These are phyloP conservation scores for Sisor rabdophorus DNA, from an alignment of 2,113 vertebrate genomes.

Conservation along the genomic window DNA sequence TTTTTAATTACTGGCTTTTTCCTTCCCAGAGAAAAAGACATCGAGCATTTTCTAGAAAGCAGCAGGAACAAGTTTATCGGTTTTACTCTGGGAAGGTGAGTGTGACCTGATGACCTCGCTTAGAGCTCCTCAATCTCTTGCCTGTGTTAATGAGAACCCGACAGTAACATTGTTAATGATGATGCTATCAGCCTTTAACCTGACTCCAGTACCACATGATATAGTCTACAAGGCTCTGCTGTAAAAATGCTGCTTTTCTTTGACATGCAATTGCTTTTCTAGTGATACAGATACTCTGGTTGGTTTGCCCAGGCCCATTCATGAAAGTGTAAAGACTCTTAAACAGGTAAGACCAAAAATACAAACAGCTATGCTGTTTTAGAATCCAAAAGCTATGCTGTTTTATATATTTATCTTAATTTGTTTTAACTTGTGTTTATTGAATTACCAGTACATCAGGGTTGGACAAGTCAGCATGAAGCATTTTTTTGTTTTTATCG, in stretches of 20 bases:
- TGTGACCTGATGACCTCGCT: conserved; percentile 34
- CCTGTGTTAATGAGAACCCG: background rate
- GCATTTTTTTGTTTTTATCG: too few species aligned
- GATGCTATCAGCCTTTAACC: background rate
- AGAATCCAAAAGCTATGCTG: background rate
- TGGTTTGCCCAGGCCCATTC: conserved; percentile 90
- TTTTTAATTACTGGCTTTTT: background rate
- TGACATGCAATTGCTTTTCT: conserved; percentile 29
- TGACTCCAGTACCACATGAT: background rate
- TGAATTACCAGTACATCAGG: background rate
- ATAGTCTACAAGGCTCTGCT: background rate
- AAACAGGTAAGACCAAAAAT: conserved; percentile 79
- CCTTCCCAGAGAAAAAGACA: conserved; percentile 88
- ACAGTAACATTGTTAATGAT: background rate
- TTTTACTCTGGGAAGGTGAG: conserved; percentile 93
- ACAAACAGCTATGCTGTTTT: background rate
- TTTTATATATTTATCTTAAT: background rate
- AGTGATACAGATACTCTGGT: conserved; percentile 95
- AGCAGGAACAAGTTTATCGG: conserved; percentile 98
- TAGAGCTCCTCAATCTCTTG: background rate
- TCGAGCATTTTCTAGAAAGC: conserved; percentile 91
- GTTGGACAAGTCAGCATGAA: background rate
- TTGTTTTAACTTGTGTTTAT: background rate
- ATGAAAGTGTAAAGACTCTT: conserved; percentile 94
- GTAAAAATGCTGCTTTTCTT: background rate